Base-by-base conservation (phyloP, 2,797 vertebrate species). In the Acrossocheilus fasciatus region DNA sequence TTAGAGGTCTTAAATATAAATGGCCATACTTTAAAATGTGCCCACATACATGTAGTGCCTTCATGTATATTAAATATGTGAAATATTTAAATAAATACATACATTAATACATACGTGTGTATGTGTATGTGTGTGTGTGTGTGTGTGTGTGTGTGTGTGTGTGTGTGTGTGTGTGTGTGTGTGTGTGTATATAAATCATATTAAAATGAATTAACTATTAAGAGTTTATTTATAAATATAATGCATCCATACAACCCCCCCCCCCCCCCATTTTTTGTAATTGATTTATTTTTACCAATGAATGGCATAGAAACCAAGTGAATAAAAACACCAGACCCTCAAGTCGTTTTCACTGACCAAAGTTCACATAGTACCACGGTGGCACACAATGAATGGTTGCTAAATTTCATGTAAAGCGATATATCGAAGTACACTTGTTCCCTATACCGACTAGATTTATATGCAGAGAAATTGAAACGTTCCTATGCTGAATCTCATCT, bases 401-500 rank as follows among this genome's bases (percentile, higher is more conserved):
- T 74, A 7, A 74, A 74, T 20, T 57, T 57, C 17, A 54, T 64
- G 11, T 12, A 20, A 75, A 54, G 20, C 6, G 1, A 57, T n/a
- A 77, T 9, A 39, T 41, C 1, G 3, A 39, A 15, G 6, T 34
- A 77, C 34, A 23, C 74, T 39, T 54, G 2, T 77, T 23, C 50
- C 52, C 11, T 77, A 15, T 12, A 78, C 11, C 6, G 1, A 59
- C 75, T 17, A 26, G 2, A 79, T 79, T 43, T 43, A n/a, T 43
- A 11, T 62, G 9, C 30, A 68, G 26, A 47, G 79, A 26, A 68
- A 50, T 2, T 50, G 79, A 47, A 50, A 39, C 11, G 8, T 36
- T 82, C 77, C 54, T 77, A 82, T 68, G 82, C 70, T 82, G 77
- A 85, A 84, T 86, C 83, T 72, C 43, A 57, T 17, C 34, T 39